Percentiles rank a stretch among this genome's conserved stretches.
These are phyloP conservation scores for Drosophila borborema DNA, from an alignment of 2,888 invertebrate species.

Conservation along the genomic window DNA sequence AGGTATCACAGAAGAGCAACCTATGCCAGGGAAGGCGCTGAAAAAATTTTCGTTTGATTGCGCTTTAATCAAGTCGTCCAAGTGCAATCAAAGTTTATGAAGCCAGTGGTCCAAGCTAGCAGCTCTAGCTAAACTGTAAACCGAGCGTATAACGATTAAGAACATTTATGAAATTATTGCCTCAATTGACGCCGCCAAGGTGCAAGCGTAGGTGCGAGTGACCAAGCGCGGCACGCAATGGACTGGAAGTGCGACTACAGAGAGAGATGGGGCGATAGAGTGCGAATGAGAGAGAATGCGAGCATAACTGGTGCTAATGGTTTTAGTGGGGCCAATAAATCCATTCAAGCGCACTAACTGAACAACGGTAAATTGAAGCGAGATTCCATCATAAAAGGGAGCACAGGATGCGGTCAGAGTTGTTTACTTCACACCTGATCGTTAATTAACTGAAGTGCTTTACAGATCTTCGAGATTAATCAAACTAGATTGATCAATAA, in stretches of 20 bases:
- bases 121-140: slow-evolving; percentile 43
- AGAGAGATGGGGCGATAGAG: not conserved
- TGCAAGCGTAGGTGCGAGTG: slow-evolving; percentile 34
- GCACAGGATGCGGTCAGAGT: slow-evolving; percentile 36
- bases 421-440: slow-evolving; percentile 69
- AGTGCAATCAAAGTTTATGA: slow-evolving; percentile 49
- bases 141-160: slow-evolving; percentile 56
- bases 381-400: slow-evolving; percentile 62
- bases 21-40: slow-evolving; percentile 8
- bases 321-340: slow-evolving; percentile 82
- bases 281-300: not conserved
- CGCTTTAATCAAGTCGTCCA: slow-evolving; percentile 63
- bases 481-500: not conserved
- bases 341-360: slow-evolving; percentile 62
- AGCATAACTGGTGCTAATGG: slow-evolving; percentile 75
- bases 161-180: slow-evolving; percentile 76
- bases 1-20: not conserved
- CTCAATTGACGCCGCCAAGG: slow-evolving; percentile 52
- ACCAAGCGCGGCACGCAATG: slow-evolving; percentile 52
- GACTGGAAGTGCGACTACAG: slow-evolving; percentile 17
- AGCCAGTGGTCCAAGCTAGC: slow-evolving; percentile 6
- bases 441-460: slow-evolving; percentile 52
- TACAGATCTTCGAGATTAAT: not conserved
- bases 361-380: slow-evolving; percentile 54
- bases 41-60: slow-evolving; percentile 54